Base-by-base conservation (phyloP, 2,797 vertebrate genomes). In the Chaunax sp. region DNA sequence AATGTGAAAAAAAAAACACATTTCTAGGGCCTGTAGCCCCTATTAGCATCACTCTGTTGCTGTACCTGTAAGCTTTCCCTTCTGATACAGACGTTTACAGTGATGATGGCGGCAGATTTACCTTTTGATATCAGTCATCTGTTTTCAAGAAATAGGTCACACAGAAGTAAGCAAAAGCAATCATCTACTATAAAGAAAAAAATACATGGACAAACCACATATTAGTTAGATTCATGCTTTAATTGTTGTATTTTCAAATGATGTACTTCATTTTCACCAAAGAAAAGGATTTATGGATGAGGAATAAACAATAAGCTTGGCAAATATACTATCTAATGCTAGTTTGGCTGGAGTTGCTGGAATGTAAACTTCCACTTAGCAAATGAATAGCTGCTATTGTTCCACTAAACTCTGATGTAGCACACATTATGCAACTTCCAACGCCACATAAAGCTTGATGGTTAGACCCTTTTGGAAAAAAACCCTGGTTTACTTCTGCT, bases 21-120 rank as follows among this genome's bases (percentile, higher is more conserved):
- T n/a, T 30, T 25, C 7, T 26, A 8, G 38, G n/a, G n/a, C n/a
- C n/a, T n/a, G n/a, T n/a, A n/a, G 41, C 20, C 22, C 10, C 6
- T 19, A 2, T 35, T 46, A 52, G 10, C 23, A 26, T 65, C 13
- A n/a, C n/a, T n/a, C n/a, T n/a, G n/a, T 43, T 30, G 15, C 30
- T 67, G 23, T 20, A 54, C 43, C 46, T 40, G 16, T 43, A 44
- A 46, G 19, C 52, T 55, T 10, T 61, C 50, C 59, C 26, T 70
- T 64, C 63, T 30, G 28, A 30, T 30, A 30, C 28, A 30, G 28
- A n/a, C n/a, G 28, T 30, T 30, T 30, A 30, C 28, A 30, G 28
- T 30, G 28, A 30, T 30, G 9, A 30, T 30, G 28, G 28, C 9
- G 28, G 28, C 28, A 1, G 13, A 23, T 35, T n/a, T 2, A 35